Base-by-base conservation (phyloP, 2,113 vertebrate genomes). In the Oncorhynchus masou region DNA sequence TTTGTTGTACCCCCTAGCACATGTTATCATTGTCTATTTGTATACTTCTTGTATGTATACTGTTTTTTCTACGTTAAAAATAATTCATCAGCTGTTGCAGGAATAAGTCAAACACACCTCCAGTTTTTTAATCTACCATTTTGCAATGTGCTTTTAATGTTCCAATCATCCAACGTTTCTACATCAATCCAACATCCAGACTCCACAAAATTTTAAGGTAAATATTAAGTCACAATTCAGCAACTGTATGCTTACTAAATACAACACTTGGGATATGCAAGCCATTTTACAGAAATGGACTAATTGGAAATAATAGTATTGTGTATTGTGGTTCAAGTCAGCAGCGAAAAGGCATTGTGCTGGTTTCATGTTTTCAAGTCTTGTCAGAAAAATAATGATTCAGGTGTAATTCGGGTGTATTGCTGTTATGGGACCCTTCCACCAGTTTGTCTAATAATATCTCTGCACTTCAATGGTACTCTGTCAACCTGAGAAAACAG, bases 161-260 rank as follows among this genome's bases (percentile, higher is more conserved):
- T 77, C 15, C 83, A 85, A 81, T 86, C 75, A 82, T 79, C 68
- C 51, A 77, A 77, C 71, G 57, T 67, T 16, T 4, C 29, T 45
- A 60, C n/a, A 15, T 49, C 73, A 68, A n/a, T 48, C 27, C 60
- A 77, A 64, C 81, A 86, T 25, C 54, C 84, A 84, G 82, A 77
- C 80, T 16, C 83, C 83, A 88, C 74, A 87, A 67, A 76, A 85
- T 86, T 12, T 45, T 67, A 19, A 51, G 8, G 74, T 83, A 84
- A 70, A 90, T 88, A 90, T 78, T 80, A 82, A 82, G 59, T 84
- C 81, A 85, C 85, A 54, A 85, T 71, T 79, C 85, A 31, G 5
- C 27, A 85, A 20, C 75, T 64, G 25, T 66, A 80, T 31, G 25
- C 65, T 77, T 19, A 82, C 66, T 29, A 84, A 81, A 87, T 73